phyloP scores from a whole-genome alignment of 2,113 vertebrate species.

The Salvelinus namaycush region DNA sequence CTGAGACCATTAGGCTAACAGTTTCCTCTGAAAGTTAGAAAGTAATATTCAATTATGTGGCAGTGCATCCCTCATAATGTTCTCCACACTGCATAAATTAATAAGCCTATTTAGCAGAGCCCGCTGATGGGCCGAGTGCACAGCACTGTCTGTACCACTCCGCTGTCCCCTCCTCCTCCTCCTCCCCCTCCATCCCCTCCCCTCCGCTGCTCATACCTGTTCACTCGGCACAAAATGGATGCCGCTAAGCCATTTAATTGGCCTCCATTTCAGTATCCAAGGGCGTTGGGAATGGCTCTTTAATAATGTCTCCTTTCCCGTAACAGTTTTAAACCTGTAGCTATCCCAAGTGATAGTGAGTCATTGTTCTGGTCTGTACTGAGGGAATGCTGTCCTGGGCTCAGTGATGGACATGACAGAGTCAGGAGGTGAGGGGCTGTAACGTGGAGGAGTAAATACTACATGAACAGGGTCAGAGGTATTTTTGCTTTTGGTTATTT shows the following conservation, averaged over 20 bases:
- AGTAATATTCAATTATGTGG: slow-evolving; percentile 61
- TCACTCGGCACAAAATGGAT: slow-evolving; percentile 64
- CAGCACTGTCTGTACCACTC: slow-evolving; percentile 28
- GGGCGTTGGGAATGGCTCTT: slow-evolving; percentile 57
- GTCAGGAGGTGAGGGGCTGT: slow-evolving; percentile 8
- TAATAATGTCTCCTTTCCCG: slow-evolving; percentile 46
- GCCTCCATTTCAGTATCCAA: slow-evolving; percentile 57
- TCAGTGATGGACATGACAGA: slow-evolving; percentile 14
- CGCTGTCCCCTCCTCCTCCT: slow-evolving; percentile 20
- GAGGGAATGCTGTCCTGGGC: background rate
- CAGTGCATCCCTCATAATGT: slow-evolving; percentile 51
- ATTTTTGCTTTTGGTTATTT: slow-evolving; percentile 46
- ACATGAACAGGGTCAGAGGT: slow-evolving; percentile 17
- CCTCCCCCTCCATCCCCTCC: slow-evolving; percentile 25
- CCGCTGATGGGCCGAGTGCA: slow-evolving; percentile 43
- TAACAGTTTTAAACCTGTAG: slow-evolving; percentile 6
- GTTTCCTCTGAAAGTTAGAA: slow-evolving; percentile 55
- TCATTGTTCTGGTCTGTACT: background rate
- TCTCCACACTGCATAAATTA: slow-evolving; percentile 51
- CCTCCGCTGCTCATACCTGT: slow-evolving; percentile 55
- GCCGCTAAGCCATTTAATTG: slow-evolving; percentile 66
- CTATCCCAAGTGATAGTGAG: background rate
- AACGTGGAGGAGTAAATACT: slow-evolving; percentile 20
- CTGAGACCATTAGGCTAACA: slow-evolving; percentile 58
- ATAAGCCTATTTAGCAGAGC: slow-evolving; percentile 40